phyloP scores from a whole-genome alignment of 2,888 invertebrate species.

The Metalampra italica region DNA sequence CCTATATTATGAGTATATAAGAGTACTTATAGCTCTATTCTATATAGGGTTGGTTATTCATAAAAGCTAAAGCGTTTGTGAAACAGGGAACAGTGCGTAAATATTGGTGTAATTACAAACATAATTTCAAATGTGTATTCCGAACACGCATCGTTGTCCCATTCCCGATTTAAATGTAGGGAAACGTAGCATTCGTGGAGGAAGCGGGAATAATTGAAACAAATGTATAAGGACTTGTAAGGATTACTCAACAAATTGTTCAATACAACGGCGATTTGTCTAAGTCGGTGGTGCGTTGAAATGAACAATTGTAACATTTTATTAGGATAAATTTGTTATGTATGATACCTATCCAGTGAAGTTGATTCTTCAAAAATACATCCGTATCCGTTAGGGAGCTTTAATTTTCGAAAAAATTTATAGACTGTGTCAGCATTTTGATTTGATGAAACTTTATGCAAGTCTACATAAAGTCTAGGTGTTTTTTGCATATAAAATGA shows the following conservation, averaged over 20 bases:
- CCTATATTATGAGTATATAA: no score
- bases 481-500: no score
- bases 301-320: slow-evolving; percentile 53
- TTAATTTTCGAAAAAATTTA: no score
- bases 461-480: no score
- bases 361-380: no score
- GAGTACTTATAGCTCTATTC: no score
- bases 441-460: no score
- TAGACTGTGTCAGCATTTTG: no score
- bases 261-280: slow-evolving; percentile 75
- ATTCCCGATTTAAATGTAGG: slow-evolving; percentile 51
- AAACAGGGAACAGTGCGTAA: slow-evolving; percentile 34
- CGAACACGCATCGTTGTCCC: slow-evolving; percentile 50
- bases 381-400: no score
- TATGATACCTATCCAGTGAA: neutral
- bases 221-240: slow-evolving; percentile 46
- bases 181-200: slow-evolving; percentile 54
- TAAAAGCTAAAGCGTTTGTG: slow-evolving; percentile 34
- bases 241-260: slow-evolving; percentile 76
- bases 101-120: slow-evolving; percentile 41
- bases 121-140: slow-evolving; percentile 50
- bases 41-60: slow-evolving; percentile 22
- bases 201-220: slow-evolving; percentile 73
- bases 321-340: slow-evolving; percentile 47
- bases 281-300: slow-evolving; percentile 57